Conservation (phyloP, 2,113 vertebrate species). For the Dicaeum eximium region DNA sequence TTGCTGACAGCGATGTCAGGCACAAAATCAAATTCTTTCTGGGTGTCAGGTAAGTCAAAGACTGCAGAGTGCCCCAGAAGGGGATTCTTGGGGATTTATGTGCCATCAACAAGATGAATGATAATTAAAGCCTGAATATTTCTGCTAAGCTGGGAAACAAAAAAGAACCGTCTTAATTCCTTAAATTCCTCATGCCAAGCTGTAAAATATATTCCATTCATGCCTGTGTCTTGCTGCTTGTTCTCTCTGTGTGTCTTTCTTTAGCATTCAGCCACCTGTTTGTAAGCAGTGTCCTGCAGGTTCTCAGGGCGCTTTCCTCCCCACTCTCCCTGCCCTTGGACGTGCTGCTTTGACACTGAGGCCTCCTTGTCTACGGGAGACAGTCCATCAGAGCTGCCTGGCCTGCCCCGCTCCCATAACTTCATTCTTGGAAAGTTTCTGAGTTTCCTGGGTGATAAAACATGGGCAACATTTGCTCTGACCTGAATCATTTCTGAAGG, state of each 20-base stretch:
- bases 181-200: slow-evolving; percentile 49
- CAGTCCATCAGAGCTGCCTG: slow-evolving; percentile 48
- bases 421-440: slow-evolving; percentile 78
- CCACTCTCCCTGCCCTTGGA: slow-evolving; percentile 39
- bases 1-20: neutral
- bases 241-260: slow-evolving; percentile 26
- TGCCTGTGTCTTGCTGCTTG: neutral
- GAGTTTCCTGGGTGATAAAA: slow-evolving; percentile 78
- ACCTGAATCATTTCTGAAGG: slow-evolving; percentile 64
- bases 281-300: slow-evolving; percentile 24
- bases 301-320: slow-evolving; percentile 24
- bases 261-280: slow-evolving; percentile 50
- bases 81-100: slow-evolving; percentile 40
- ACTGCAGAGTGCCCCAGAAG: slow-evolving; percentile 2
- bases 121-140: slow-evolving; percentile 52
- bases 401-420: slow-evolving; percentile 33
- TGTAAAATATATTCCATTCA: slow-evolving; percentile 11
- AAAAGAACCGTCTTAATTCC: neutral
- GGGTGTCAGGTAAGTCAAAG: slow-evolving; percentile 38
- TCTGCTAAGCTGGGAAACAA: slow-evolving; percentile 23
- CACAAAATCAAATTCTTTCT: slow-evolving; percentile 25
- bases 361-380: slow-evolving; percentile 67
- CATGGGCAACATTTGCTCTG: slow-evolving; percentile 59
- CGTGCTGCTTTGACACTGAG: slow-evolving; percentile 71
- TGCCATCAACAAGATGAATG: neutral